Percentiles rank a stretch among this genome's conserved stretches.
Conservation (phyloP, 2,888 invertebrate genomes). For the Harpagoxenus sublaevis region DNA sequence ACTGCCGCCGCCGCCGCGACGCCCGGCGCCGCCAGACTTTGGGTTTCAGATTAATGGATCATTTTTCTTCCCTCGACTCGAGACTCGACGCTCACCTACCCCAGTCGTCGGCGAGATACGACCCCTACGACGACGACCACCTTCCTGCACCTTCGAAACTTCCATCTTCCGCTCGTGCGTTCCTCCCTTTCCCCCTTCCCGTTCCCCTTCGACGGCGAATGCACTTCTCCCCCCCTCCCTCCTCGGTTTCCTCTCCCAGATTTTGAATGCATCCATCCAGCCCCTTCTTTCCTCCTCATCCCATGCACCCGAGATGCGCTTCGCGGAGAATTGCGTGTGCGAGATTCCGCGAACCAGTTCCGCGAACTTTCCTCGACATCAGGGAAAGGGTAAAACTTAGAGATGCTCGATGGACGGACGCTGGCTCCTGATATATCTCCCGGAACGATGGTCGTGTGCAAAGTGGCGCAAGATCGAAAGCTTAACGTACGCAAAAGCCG, state of each 20-base stretch:
- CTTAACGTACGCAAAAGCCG: not conserved
- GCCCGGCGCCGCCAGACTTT: slow-evolving; percentile 93
- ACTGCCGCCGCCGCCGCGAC: slow-evolving; percentile 83
- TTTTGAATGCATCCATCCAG: slow-evolving; percentile 58
- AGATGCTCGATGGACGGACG: slow-evolving; percentile 49
- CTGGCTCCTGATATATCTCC: slow-evolving; percentile 41
- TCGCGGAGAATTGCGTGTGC: slow-evolving; percentile 42
- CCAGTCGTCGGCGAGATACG: slow-evolving; percentile 80
- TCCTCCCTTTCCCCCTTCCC: slow-evolving; percentile 37
- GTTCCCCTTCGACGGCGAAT: not conserved
- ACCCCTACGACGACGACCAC: slow-evolving; percentile 82
- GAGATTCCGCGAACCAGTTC: slow-evolving; percentile 43
- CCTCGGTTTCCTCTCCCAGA: slow-evolving; percentile 29
- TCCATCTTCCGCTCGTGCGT: slow-evolving; percentile 75
- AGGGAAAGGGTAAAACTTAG: slow-evolving; percentile 35
- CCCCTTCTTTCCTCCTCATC: not conserved
- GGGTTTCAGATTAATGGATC: slow-evolving; percentile 94
- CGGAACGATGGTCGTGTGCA: slow-evolving; percentile 32
- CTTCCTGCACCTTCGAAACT: slow-evolving; percentile 78
- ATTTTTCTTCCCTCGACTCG: slow-evolving; percentile 89
- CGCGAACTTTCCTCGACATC: slow-evolving; percentile 54
- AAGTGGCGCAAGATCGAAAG: slow-evolving; percentile 39
- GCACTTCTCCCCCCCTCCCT: slow-evolving; percentile 23
- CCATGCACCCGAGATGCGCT: slow-evolving; percentile 23
- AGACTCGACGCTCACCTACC: slow-evolving; percentile 84